Base-by-base conservation (phyloP, 2,888 invertebrate genomes). In the Drosophila rubida region DNA sequence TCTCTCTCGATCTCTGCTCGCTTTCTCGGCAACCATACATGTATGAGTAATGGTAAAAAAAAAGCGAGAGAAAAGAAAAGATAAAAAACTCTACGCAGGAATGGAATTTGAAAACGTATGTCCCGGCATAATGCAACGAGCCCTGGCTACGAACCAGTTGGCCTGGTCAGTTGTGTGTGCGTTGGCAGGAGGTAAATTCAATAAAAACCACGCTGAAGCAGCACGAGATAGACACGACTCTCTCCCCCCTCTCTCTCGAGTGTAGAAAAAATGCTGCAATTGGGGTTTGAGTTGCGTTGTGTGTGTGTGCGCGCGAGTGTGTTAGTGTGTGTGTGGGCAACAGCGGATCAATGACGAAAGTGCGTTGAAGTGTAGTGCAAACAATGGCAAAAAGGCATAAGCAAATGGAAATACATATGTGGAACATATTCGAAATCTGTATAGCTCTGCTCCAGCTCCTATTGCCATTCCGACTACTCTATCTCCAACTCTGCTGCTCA, bases 351-450 rank as follows among this genome's bases (percentile, higher is more conserved):
- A 85, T 88, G 84, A 75, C 82, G 83, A 81, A 87, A 88, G 85
- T 84, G 88, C 84, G 87, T 88, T 88, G 82, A 84, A 88, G 84
- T 84, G 84, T 84, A 85, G 88, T 69, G 74, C 88, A 88, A 84
- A 86, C 88, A 84, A 84, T 84, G 84, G 84, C 63, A 63, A 69
- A 70, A 75, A 80, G 72, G 78, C 84, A 88, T 54, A 69, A 64
- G 88, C 84, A 88, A 86, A 83, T 88, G 80, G 66, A 46, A 50
- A 54, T 50, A 60, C 67, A 45, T 57, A 81, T 75, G 59, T 71
- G 74, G 67, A 74, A 73, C 68, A 73, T 59, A 74, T 77, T 78
- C 63, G 50, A 50, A 58, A 42, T 57, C 30, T 53, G 39, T 23
- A 44, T 45, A 27, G 35, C 54, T 32, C 39, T 39, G 11, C 19